Conservation (phyloP, 30 jellyfish, hydroid and myxozoan genomes). For the Cassiopea xamachana region DNA sequence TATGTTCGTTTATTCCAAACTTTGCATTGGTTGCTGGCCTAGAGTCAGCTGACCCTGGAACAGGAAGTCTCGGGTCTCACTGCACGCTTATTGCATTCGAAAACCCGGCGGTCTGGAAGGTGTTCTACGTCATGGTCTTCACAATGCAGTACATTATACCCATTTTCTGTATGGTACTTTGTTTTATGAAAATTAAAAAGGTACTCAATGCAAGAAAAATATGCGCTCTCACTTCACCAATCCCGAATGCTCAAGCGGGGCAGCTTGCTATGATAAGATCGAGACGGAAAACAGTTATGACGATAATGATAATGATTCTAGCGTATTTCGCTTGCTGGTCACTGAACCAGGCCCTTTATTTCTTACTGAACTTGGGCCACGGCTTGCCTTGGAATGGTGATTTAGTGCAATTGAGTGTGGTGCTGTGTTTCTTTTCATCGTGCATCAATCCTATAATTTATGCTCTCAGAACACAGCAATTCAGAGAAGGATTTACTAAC, state of each 20-base stretch:
- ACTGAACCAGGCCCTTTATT: conserved; percentile 65
- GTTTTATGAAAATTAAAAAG: conserved; percentile 65
- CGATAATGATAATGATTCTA: conserved; percentile 53
- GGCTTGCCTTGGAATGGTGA: conserved; percentile 66
- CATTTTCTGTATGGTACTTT: conserved; percentile 65
- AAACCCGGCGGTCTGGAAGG: conserved; percentile 25
- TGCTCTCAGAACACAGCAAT: conserved; percentile 70
- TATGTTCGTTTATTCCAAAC: conserved; percentile 58
- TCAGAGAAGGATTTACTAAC: conserved; percentile 60
- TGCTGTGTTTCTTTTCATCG: conserved; percentile 77
- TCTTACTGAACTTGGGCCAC: conserved; percentile 57
- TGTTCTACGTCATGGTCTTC: conserved; percentile 38
- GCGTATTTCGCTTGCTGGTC: conserved; percentile 84
- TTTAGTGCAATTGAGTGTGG: conserved; percentile 70
- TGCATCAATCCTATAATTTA: conserved; percentile 84
- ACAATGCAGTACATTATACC: conserved; percentile 73
- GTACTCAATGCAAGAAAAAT: conserved; percentile 28
- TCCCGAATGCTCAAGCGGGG: conserved; percentile 49
- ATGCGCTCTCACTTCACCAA: conserved; percentile 31
- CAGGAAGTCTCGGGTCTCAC: conserved; percentile 78
- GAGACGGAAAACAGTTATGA: conserved; percentile 60
- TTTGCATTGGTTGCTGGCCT: conserved; percentile 71
- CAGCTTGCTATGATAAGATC: conserved; percentile 48
- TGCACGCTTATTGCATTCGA: conserved; percentile 58
- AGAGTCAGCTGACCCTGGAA: conserved; percentile 27